Evolutionary conservation across 2,888 invertebrate genomes (phyloP), one percentile per base, ranked within the genome.

Genomic region (Mythimna pallens): DNA sequence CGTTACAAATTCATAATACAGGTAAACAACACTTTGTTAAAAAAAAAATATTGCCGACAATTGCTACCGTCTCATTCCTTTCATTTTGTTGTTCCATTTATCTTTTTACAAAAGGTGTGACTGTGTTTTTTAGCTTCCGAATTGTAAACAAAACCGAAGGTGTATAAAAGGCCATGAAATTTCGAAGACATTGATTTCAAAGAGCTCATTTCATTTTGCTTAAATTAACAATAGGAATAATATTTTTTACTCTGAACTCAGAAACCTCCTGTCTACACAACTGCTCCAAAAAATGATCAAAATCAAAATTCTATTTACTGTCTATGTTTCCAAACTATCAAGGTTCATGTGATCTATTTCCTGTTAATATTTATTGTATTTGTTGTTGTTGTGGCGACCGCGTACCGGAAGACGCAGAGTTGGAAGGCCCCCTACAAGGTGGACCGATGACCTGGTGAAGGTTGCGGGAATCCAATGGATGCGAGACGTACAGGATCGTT

Each of bases 11-110:
- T 87, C 86, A 86, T 89, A 87, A 86, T 63, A 85, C 92, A 91
- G 91, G 91, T 91, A 90, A 89, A 88, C 87, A 87, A 65, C 66
- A 76, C 79, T 73, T 85, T 89, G 89, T n/a, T n/a, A n/a, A n/a
- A n/a, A n/a, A n/a, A n/a, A n/a, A n/a, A n/a, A n/a, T n/a, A n/a
- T n/a, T n/a, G 74, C 64, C 54, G 67, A 77, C 81, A 84, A 82
- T 82, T 81, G 89, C 89, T 89, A 87, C 90, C 78, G 89, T 84
- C 80, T 84, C 40, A 80, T 83, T 84, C 30, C 64, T 65, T 73
- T 78, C 50, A 74, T 73, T 76, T 43, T 63, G 40, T 77, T 83
- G 74, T 84, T 78, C 78, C 80, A 81, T 86, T 81, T 67, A 73
- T 34, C 17, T 78, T 76, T 74, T 65, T 58, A 81, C 22, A 76